These are phyloP conservation scores for Chloroclystis v-ata DNA, from an alignment of 2,888 invertebrate species.

Conservation along the genomic window DNA sequence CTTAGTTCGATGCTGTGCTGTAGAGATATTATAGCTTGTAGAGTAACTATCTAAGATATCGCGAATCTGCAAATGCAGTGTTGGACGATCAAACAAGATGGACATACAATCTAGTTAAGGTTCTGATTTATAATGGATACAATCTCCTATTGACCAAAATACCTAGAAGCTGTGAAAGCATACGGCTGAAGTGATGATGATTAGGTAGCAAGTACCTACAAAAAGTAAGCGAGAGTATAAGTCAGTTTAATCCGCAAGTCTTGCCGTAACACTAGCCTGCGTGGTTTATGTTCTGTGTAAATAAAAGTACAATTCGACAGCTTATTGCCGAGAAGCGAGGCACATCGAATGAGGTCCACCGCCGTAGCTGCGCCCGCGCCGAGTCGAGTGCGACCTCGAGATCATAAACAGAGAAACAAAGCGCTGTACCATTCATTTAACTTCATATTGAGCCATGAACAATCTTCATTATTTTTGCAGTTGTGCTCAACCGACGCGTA, in stretches of 20 bases:
- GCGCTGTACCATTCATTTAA: constrained; percentile 59
- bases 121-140: too few species aligned
- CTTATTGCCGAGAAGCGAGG: constrained; percentile 20
- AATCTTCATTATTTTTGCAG: constrained; percentile 66
- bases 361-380: not conserved
- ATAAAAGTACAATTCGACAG: constrained; percentile 16
- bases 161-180: too few species aligned
- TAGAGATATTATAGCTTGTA: too few species aligned
- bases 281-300: constrained; percentile 2
- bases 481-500: constrained; percentile 51
- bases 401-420: constrained; percentile 52
- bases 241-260: not conserved
- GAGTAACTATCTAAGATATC: too few species aligned
- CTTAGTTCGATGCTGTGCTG: too few species aligned
- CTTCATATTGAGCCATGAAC: constrained; percentile 72
- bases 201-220: too few species aligned
- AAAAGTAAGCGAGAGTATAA: not conserved
- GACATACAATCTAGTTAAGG: too few species aligned
- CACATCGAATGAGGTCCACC: constrained; percentile 7
- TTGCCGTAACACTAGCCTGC: not conserved
- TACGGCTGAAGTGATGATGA: too few species aligned
- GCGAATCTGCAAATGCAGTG: too few species aligned
- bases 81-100: too few species aligned
- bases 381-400: constrained; percentile 22
- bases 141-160: too few species aligned